Base-by-base conservation (phyloP, 1,140 invertebrate genomes). In the Drosophila tani region DNA sequence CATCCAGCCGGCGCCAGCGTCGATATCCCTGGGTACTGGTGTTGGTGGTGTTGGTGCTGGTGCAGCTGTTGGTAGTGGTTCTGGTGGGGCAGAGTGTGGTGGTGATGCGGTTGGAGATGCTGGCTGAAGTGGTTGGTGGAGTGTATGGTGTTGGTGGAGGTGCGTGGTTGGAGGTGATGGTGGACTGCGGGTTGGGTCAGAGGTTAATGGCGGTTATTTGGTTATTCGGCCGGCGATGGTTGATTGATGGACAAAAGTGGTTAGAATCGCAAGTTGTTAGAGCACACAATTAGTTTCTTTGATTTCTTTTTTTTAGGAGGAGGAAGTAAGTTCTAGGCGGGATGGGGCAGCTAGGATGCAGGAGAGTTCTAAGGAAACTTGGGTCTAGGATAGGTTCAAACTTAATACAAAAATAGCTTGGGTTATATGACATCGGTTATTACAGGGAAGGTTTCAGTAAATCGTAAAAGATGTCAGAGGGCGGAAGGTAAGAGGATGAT, bases 121-220 rank as follows among this genome's bases (percentile, higher is more conserved):
- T 87, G 57, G 73, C 38, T 70, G 75, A 35, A 77, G 49, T 76
- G 67, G 55, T 38, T 53, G 67, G 32, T 68, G 73, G 49, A 53
- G 58, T 50, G 74, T 53, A 46, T 71, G 70, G 21, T 77, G 64
- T 45, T 71, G 67, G 29, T 75, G 75, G 62, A 49, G 43, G 63
- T 69, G 82, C 53, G 62, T 79, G 57, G 41, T 55, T 59, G 71
- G 53, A 43, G 38, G 50, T 59, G 60, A 47, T 43, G 38, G 32
- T 79, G 76, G 57, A 78, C 75, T 78, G 75, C 40, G 56, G 27
- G 27, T 64, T 66, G 51, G 56, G 58, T 59, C 47, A 40, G 51
- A 87, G 81, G 76, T 83, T 67, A 76, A 65, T 70, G 66, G 46
- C 38, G 81, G 77, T 83, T 43, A 64, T 71, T 75, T 71, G 73